These are phyloP conservation scores for Halcyon smyrnensis DNA, from an alignment of 2,797 vertebrate species.

Conservation along the genomic window DNA sequence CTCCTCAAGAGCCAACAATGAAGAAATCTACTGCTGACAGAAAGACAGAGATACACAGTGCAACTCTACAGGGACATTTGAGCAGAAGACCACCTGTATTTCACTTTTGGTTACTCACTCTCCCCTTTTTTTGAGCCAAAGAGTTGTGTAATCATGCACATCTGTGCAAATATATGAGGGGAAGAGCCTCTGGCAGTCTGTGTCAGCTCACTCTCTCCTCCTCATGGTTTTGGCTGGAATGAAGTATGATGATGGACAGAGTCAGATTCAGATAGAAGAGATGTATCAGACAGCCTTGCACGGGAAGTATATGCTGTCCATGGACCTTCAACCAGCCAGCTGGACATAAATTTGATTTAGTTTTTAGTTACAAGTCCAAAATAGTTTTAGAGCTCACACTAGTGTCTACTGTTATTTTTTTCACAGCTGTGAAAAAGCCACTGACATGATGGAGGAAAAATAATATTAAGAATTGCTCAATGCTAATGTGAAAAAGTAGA, in stretches of 20 bases:
- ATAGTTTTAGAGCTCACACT: not conserved
- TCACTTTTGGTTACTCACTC: not conserved
- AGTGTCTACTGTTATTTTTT: not conserved
- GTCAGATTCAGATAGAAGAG: not conserved
- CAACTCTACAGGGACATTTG: not conserved
- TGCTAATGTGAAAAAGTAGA: not conserved
- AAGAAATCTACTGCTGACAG: not conserved
- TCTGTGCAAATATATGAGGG: not conserved
- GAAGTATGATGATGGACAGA: not conserved
- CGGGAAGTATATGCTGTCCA: not conserved
- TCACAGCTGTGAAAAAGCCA: not conserved
- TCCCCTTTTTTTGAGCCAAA: not conserved
- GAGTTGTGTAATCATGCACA: constrained; percentile 6
- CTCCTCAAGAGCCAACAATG: not conserved
- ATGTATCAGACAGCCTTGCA: not conserved
- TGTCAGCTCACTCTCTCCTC: not conserved
- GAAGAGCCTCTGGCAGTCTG: not conserved
- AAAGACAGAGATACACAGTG: not conserved
- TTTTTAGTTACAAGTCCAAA: constrained; percentile 16
- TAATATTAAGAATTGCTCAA: not conserved
- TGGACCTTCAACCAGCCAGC: not conserved
- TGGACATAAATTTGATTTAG: not conserved
- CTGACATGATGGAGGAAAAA: not conserved
- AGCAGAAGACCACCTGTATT: constrained; percentile 38
- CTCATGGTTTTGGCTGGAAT: constrained; percentile 32